Percentiles rank a stretch among this genome's conserved stretches.
Evolutionary conservation across 2,797 vertebrate species (phyloP).

Genomic region (Microctenopoma stevenorrisi): DNA sequence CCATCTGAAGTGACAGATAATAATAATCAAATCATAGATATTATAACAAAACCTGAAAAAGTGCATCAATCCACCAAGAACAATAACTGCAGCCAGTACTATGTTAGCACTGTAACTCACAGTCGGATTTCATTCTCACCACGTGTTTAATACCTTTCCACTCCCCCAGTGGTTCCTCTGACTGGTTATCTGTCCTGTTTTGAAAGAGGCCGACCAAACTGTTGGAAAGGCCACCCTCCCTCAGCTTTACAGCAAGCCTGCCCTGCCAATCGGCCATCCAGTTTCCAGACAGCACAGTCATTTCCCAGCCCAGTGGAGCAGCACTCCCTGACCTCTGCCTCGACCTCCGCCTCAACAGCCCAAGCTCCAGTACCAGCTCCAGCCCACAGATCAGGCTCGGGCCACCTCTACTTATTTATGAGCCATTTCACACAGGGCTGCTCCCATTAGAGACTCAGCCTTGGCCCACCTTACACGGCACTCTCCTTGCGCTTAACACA

Average conservation of each 20-base stretch:
- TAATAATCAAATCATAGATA: too few species aligned
- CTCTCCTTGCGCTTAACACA: constrained; percentile 66
- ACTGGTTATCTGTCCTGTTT: constrained; percentile 70
- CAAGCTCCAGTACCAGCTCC: constrained; percentile 61
- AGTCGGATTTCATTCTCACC: constrained; percentile 56
- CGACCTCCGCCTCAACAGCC: constrained; percentile 72
- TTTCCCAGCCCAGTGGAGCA: constrained; percentile 85
- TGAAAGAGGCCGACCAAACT: constrained; percentile 68
- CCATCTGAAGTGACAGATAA: too few species aligned
- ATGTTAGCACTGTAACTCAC: constrained; percentile 40
- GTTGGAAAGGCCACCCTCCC: constrained; percentile 67
- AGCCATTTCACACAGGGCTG: constrained; percentile 83
- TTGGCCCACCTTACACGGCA: constrained; percentile 65
- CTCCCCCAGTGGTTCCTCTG: constrained; percentile 44
- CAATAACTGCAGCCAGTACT: constrained; percentile 40
- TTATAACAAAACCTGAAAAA: constrained; percentile 22
- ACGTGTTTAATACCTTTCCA: constrained; percentile 60
- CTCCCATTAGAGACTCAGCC: constrained; percentile 78
- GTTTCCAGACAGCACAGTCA: constrained; percentile 80
- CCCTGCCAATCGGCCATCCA: constrained; percentile 76
- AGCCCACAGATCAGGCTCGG: constrained; percentile 60
- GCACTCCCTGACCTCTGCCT: constrained; percentile 80
- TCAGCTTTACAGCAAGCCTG: constrained; percentile 50
- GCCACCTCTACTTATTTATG: constrained; percentile 82
- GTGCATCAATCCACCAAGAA: constrained; percentile 37